phyloP scores from a whole-genome alignment of 2,888 invertebrate species.

The Vanessa cardui region DNA sequence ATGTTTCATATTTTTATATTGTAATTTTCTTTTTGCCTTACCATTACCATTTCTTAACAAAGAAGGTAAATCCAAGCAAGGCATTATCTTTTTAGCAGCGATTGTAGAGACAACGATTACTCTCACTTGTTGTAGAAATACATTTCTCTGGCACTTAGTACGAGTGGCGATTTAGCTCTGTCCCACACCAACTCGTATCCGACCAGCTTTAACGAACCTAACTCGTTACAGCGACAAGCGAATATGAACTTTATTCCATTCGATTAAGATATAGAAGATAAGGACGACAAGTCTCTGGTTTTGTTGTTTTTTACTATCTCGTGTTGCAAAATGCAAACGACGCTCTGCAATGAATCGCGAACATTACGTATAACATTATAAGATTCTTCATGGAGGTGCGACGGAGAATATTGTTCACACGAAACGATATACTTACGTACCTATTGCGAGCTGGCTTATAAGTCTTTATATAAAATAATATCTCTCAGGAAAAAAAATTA shows the following conservation, averaged over 20 bases:
- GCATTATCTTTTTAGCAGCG: conserved; percentile 59
- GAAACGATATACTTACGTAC: not conserved
- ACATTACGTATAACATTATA: conserved; percentile 58
- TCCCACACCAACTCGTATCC: conserved; percentile 52
- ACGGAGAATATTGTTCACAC: conserved; percentile 10
- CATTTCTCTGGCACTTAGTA: conserved; percentile 75
- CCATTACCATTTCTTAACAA: conserved; percentile 26
- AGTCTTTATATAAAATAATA: not conserved
- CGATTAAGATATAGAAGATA: conserved; percentile 44
- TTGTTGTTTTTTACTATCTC: conserved; percentile 32
- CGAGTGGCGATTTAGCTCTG: conserved; percentile 77
- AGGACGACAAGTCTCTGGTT: conserved; percentile 37
- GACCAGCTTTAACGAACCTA: conserved; percentile 40
- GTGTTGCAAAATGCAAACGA: conserved; percentile 46
- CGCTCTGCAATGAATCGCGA: conserved; percentile 57
- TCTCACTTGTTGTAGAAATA: conserved; percentile 77
- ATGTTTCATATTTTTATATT: not conserved
- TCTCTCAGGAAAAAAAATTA: too few relatives aligned
- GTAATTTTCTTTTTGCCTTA: not conserved
- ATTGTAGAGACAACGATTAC: conserved; percentile 69
- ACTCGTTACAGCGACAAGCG: conserved; percentile 45
- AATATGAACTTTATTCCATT: conserved; percentile 62
- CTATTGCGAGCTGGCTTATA: not conserved
- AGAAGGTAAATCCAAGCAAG: conserved; percentile 39
- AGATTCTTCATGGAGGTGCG: conserved; percentile 42